Conservation (phyloP, 2,797 vertebrate genomes). For the Glossophaga mutica region DNA sequence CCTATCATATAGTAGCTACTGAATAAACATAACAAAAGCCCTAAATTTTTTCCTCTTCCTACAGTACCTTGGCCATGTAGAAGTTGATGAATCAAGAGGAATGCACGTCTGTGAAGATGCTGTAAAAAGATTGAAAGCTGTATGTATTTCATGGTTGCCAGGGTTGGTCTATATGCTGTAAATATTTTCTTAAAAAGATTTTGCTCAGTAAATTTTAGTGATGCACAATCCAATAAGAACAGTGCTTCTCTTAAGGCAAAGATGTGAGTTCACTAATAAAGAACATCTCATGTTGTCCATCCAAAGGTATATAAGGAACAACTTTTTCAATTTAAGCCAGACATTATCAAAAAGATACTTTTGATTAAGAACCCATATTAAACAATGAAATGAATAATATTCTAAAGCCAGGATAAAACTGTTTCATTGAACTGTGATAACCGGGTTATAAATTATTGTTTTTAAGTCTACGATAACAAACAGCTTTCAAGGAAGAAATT, state of each 20-base stretch:
- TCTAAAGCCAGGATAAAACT: slow-evolving; percentile 24
- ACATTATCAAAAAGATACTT: slow-evolving; percentile 14
- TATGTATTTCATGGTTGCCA: slow-evolving; percentile 86
- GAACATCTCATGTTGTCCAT: not conserved
- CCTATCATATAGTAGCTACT: not conserved
- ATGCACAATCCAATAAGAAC: slow-evolving; percentile 43
- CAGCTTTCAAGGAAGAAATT: not conserved
- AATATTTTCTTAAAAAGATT: slow-evolving; percentile 40
- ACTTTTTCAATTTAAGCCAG: not conserved
- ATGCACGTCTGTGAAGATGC: slow-evolving; percentile 99
- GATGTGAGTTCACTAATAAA: slow-evolving; percentile 45
- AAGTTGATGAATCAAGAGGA: slow-evolving; percentile 98
- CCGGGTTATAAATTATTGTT: slow-evolving; percentile 25
- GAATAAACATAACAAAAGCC: not conserved
- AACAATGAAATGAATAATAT: slow-evolving; percentile 41
- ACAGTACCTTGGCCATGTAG: slow-evolving; percentile 97
- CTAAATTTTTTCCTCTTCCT: slow-evolving; percentile 56
- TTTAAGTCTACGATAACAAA: slow-evolving; percentile 39
- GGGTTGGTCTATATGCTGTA: slow-evolving; percentile 49
- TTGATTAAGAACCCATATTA: slow-evolving; percentile 1
- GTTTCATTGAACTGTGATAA: slow-evolving; percentile 30
- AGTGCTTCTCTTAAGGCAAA: slow-evolving; percentile 66
- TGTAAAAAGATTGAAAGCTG: slow-evolving; percentile 97
- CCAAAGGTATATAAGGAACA: not conserved
- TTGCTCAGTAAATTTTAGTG: not conserved